Evolutionary conservation across 2,888 invertebrate species (phyloP).

Genomic region (Heteromurus nitidus): DNA sequence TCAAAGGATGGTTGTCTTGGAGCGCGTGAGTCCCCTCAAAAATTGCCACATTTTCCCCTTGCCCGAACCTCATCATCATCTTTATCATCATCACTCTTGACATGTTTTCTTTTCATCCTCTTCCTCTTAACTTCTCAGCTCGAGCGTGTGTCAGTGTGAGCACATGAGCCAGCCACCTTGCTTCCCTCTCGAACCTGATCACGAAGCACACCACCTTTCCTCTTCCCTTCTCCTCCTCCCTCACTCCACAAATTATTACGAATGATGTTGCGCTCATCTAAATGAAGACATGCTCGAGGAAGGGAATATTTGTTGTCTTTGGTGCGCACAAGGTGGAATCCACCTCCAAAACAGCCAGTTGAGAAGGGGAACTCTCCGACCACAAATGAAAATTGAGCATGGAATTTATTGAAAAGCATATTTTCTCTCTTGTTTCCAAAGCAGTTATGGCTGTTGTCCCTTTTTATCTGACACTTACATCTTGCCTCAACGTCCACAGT

Average conservation of each 20-base stretch:
- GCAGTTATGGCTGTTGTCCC: too few species aligned
- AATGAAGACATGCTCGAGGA: too few species aligned
- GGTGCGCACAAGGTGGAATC: too few species aligned
- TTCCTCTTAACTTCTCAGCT: background rate
- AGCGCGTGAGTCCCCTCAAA: background rate
- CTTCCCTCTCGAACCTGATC: background rate
- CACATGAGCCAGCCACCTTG: background rate
- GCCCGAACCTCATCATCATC: constrained; percentile 42
- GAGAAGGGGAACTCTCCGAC: too few species aligned
- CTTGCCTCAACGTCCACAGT: too few species aligned
- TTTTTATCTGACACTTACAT: too few species aligned
- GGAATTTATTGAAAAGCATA: too few species aligned
- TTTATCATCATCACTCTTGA: constrained; percentile 60
- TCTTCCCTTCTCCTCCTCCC: background rate
- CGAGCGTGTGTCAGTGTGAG: background rate
- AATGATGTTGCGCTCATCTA: too few species aligned
- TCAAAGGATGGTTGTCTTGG: background rate
- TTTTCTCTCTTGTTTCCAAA: too few species aligned
- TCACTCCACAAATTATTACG: background rate
- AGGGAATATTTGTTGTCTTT: too few species aligned
- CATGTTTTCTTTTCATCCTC: constrained; percentile 20
- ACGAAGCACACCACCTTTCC: constrained; percentile 1
- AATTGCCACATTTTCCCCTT: background rate
- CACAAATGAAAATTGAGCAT: too few species aligned
- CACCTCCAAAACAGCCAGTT: too few species aligned